These are phyloP conservation scores for Perognathus longimembris DNA, from an alignment of 2,113 vertebrate genomes.

Conservation along the genomic window DNA sequence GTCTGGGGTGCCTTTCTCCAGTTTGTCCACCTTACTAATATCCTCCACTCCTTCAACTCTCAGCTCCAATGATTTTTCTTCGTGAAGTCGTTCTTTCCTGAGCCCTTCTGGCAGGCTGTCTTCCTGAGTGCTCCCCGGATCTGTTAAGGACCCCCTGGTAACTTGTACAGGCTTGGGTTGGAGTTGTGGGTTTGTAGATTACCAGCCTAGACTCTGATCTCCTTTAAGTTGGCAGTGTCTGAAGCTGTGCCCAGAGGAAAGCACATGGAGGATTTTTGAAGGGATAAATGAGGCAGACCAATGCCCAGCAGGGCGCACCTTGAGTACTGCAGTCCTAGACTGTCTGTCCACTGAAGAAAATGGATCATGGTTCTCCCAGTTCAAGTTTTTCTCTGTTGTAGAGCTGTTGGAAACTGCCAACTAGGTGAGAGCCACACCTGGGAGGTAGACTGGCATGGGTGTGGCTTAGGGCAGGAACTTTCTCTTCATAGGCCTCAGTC, in stretches of 20 bases:
- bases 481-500: conserved; percentile 1
- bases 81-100: background rate
- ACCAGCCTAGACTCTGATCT: background rate
- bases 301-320: background rate
- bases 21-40: background rate
- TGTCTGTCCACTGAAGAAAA: background rate
- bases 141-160: background rate
- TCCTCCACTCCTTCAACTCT: background rate
- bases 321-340: background rate
- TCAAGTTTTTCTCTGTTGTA: background rate
- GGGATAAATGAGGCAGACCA: background rate
- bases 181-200: background rate
- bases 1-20: background rate
- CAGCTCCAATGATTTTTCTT: background rate
- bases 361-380: background rate
- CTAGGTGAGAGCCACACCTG: background rate
- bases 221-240: background rate
- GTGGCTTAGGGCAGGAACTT: background rate
- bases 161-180: background rate
- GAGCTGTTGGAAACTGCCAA: background rate
- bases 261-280: background rate
- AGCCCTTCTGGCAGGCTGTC: background rate
- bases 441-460: background rate
- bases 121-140: background rate
- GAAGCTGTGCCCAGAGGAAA: background rate